Conservation (phyloP, 30 jellyfish, hydroid and myxozoan genomes). For the Clytia hemisphaerica region DNA sequence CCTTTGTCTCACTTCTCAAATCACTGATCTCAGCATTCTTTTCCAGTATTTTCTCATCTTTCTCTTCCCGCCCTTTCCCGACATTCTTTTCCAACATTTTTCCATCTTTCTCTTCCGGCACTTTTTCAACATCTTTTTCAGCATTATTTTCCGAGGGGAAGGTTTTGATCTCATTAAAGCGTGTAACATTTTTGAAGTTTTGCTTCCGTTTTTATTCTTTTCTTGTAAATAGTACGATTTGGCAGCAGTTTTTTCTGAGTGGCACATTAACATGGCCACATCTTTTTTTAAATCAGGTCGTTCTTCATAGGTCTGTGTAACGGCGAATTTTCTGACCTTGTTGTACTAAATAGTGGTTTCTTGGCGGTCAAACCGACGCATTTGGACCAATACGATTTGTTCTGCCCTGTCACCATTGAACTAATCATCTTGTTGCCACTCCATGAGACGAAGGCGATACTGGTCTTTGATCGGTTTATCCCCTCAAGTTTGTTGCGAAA, state of each 20-base stretch:
- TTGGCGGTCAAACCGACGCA: slow-evolving; percentile 1
- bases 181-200: not conserved
- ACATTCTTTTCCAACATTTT: too few relatives aligned
- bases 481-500: slow-evolving; percentile 19
- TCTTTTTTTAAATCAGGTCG: slow-evolving; percentile 17
- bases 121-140: too few relatives aligned
- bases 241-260: slow-evolving; percentile 9
- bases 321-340: slow-evolving; percentile 34
- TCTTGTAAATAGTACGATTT: slow-evolving; percentile 10
- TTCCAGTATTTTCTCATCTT: too few relatives aligned
- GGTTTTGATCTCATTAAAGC: not conserved
- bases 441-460: not conserved
- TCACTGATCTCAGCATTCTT: too few relatives aligned
- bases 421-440: slow-evolving; percentile 14
- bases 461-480: not conserved
- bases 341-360: slow-evolving; percentile 16
- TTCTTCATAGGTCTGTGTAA: slow-evolving; percentile 18
- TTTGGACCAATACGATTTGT: slow-evolving; percentile 7
- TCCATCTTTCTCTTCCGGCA: too few relatives aligned
- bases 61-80: too few relatives aligned
- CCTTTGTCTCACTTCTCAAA: too few relatives aligned
- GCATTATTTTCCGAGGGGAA: too few relatives aligned
- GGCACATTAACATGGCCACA: slow-evolving; percentile 12
- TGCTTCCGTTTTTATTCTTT: not conserved
- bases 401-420: slow-evolving; percentile 14